Base-by-base conservation (phyloP, 1,140 invertebrate species). In the Drosophila bocki region DNA sequence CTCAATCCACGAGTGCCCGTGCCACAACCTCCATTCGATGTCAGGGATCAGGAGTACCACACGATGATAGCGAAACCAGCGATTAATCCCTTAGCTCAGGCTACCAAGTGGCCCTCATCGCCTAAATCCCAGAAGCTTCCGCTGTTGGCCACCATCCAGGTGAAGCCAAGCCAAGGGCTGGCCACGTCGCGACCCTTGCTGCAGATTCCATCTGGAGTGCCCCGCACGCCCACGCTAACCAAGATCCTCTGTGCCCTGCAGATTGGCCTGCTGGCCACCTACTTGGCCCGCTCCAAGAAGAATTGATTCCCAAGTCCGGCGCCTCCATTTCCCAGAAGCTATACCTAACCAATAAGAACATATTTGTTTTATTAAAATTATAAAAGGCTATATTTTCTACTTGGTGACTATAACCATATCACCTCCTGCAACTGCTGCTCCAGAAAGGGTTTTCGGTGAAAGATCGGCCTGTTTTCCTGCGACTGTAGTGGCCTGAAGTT, bases 401-500 rank as follows among this genome's bases (percentile, higher is more conserved):
- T 29, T 35, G 15, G 22, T 48, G 33, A 60, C 61, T 87, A 78
- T 45, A 59, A 50, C 80, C 85, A 87, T 7, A 78, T 33, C 42
- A 71, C 72, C 12, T 77, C 58, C n/a, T 60, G 64, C 7, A 70
- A 7, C 1, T 71, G 64, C 4, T 68, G n/a, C 6, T 69, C 62
- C 3, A 22, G 22, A 12, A 7, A 35, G 9, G 58, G 58, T 39
- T 35, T 71, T 0, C 94, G 91, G 35, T 94, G 93, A 79, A 95
- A 95, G 37, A 95, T 92, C 62, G 94, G 93, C 37, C 95, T 93
- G 7, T 94, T 93, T 65, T 95, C 94, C 11, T 95, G 78, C 3
- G 94, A 92, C 83, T 96, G 95, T 2, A 95, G 72, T 22, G 94
- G 93, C 75, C 94, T 93, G 90, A 93, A 94, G 86, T 94, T 95